Base-by-base conservation (phyloP, 2,888 invertebrate species). In the Melanostoma mellinum region DNA sequence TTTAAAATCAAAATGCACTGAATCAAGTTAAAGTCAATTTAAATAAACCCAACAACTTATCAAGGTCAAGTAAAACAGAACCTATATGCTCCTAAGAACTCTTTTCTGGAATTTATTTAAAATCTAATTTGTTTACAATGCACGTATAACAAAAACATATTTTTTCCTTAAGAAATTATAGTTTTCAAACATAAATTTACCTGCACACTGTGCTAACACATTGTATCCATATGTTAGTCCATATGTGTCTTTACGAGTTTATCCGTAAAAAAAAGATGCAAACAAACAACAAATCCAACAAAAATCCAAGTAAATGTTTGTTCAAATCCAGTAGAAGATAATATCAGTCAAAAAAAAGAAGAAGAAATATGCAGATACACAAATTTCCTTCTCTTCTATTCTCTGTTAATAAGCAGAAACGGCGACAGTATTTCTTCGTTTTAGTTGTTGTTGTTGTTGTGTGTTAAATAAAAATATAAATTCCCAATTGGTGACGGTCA, bases 401-500 rank as follows among this genome's bases (percentile, higher is more conserved):
- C 71, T 81, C 52, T 76, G 65, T 80, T 52, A 65, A 79, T 72
- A 67, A 78, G 78, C 80, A 80, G 76, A 77, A 72, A 73, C 36
- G 55, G 60, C 60, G 42, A 73, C 48, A 52, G 61, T 30, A 33
- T 63, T 50, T 63, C 44, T 50, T 30, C 30, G 5, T 53, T 63
- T 52, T 67, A 30, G 20, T 20, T 20, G 20, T 58, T 68, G 44
- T 65, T 74, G 48, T 68, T 61, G 55, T 72, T 9, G 40, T 67
- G 30, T 71, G 50, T 78, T 48, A 55, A 65, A 46, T 9, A 35
- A 35, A 44, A 35, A 44, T 46, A 52, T 38, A 75, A 74, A 79
- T 74, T 84, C 79, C 78, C 79, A 75, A 79, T 74, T 79, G 79
- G 84, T 84, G 84, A 84, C 79, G 84, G 84, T 79, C 79, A 84